These are phyloP conservation scores for Meiosimyza decipiens DNA, from an alignment of 2,888 invertebrate genomes.

Conservation along the genomic window DNA sequence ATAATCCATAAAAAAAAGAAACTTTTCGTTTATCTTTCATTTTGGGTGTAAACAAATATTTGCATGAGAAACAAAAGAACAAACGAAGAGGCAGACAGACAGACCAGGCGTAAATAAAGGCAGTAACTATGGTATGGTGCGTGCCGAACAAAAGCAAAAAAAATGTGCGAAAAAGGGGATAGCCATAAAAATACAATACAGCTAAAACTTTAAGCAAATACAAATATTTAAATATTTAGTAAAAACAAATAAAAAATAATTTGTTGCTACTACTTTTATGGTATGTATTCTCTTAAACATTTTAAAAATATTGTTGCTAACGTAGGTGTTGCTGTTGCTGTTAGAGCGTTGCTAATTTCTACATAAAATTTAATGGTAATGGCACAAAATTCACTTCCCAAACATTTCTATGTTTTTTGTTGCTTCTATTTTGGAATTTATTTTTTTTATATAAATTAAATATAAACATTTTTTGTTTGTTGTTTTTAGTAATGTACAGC, in stretches of 20 bases:
- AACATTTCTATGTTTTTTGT: no score
- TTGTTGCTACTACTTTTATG: not conserved
- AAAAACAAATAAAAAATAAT: not conserved
- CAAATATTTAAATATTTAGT: no score
- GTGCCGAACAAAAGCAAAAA: conserved; percentile 1
- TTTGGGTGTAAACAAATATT: no score
- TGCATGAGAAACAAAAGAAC: not conserved
- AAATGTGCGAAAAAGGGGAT: not conserved
- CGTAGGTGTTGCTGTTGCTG: not conserved
- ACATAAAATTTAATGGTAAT: not conserved
- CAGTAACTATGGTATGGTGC: no score
- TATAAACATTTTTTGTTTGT: no score
- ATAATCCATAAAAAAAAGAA: no score
- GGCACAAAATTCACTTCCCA: not conserved
- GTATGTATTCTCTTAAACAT: not conserved
- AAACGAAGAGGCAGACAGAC: not conserved
- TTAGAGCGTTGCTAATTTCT: not conserved
- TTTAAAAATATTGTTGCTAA: not conserved
- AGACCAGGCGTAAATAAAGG: not conserved
- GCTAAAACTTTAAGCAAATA: not conserved
- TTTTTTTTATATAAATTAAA: no score
- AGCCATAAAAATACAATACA: not conserved
- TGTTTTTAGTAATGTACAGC: no score
- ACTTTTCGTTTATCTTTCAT: no score
- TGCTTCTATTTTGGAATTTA: no score